phyloP scores from a whole-genome alignment of 2,888 invertebrate genomes.

The Oxycera nigricornis region DNA sequence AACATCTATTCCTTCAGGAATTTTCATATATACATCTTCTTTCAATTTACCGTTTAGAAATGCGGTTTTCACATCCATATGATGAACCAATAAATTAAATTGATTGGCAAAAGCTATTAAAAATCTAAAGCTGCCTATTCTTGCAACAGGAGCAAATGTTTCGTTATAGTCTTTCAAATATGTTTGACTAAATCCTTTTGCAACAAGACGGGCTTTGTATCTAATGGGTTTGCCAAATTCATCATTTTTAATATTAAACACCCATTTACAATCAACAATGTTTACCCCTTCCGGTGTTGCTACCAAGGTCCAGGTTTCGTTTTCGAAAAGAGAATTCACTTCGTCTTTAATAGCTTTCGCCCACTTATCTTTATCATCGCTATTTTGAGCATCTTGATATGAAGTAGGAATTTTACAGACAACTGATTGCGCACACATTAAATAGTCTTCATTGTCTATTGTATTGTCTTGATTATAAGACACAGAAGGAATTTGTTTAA shows the following conservation, averaged over 20 bases:
- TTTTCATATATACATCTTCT: slow-evolving; percentile 47
- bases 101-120: slow-evolving; percentile 46
- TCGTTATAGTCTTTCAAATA: slow-evolving; percentile 45
- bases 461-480: not conserved
- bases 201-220: slow-evolving; percentile 47
- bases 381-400: slow-evolving; percentile 46
- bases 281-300: slow-evolving; percentile 47
- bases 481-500: not conserved
- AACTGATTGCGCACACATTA: slow-evolving; percentile 8
- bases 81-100: slow-evolving; percentile 45
- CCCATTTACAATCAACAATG: slow-evolving; percentile 49
- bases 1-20: slow-evolving; percentile 44
- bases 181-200: slow-evolving; percentile 45
- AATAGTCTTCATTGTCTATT: not conserved
- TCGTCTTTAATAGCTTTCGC: slow-evolving; percentile 49
- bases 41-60: slow-evolving; percentile 47
- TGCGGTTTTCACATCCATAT: slow-evolving; percentile 47
- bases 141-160: slow-evolving; percentile 47
- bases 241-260: slow-evolving; percentile 45
- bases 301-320: slow-evolving; percentile 48
- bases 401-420: slow-evolving; percentile 42
- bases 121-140: slow-evolving; percentile 46
- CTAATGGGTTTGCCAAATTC: not conserved
- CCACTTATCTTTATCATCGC: slow-evolving; percentile 46
- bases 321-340: slow-evolving; percentile 47